Evolutionary conservation across 23 tunicate genomes (phyloP), one percentile per base, ranked within the genome.

Genomic region (Halocynthia roretzi): DNA sequence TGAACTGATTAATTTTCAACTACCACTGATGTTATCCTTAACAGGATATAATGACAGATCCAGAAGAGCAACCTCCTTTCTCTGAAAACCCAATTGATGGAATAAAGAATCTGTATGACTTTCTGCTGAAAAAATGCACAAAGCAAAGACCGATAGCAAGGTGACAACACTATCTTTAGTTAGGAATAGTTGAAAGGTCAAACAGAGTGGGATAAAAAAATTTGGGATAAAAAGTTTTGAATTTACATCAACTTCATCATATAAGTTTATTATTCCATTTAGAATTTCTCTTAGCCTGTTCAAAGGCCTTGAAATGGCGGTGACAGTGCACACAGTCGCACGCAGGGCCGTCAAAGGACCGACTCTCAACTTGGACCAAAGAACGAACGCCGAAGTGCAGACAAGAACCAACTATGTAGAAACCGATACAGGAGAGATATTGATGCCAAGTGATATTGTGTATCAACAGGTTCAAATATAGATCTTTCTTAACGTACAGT

Each of bases 381-480:
- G 54, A 50, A 80, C 89, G 7, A 89, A 89, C 79, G 61, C 84
- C 54, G 82, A 80, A 84, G 89, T 70, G 18, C 11, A 57, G 8
- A 50, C 61, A 23, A 77, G 82, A 64, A 81, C 60, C 11, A 91
- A 71, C 52, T 51, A 80, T 70, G 77, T 91, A 49, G 97, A 91
- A 44, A 77, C 67, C 5, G 82, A 66, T 49, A 85, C 86, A 6
- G 90, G 83, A 6, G 97, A 91, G 7, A 85, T 91, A 10, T 49
- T 91, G 61, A 76, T 91, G 90, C 85, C 85, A n/a, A 85, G 97
- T 72, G 97, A 91, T 57, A 85, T 91, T 44, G 85, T 85, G 53
- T 71, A 62, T 2, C 51, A 67, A 10, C 97, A 86, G 85, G 92
- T 81, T 0, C 20, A 52, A 71, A 10, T 31, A 31, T 31, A 31